Percentiles rank a stretch among this genome's conserved stretches.
phyloP scores from a whole-genome alignment of 2,113 vertebrate genomes.

The Catharus minimus region DNA sequence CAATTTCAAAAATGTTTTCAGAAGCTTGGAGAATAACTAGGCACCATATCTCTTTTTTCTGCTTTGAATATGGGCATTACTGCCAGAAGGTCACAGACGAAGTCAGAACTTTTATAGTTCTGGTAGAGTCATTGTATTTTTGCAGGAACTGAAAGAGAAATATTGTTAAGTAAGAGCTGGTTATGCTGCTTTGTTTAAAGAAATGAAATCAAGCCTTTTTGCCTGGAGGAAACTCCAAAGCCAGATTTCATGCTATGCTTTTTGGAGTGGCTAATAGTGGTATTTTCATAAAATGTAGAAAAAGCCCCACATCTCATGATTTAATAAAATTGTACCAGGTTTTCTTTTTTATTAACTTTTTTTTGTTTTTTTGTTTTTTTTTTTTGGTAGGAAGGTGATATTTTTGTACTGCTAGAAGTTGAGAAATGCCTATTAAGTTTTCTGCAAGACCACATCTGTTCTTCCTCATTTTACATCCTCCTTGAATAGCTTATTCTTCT shows the following conservation, averaged over 20 bases:
- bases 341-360: background rate
- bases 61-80: background rate
- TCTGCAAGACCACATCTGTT: background rate
- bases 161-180: background rate
- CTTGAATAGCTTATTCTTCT: constrained; percentile 35
- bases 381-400: background rate
- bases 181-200: background rate
- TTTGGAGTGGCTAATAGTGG: background rate
- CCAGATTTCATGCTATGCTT: background rate
- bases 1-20: background rate
- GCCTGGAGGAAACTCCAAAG: background rate
- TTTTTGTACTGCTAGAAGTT: background rate
- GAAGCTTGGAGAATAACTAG: background rate
- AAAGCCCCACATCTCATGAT: background rate
- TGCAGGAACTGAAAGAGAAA: background rate
- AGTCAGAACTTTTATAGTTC: background rate
- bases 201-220: background rate
- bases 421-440: background rate
- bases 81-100: background rate
- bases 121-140: background rate
- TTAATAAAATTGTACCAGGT: background rate
- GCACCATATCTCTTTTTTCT: background rate
- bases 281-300: background rate
- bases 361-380: background rate
- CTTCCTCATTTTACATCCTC: background rate